These are phyloP conservation scores for Panulirus ornatus DNA, from an alignment of 1,140 invertebrate species.

Conservation along the genomic window DNA sequence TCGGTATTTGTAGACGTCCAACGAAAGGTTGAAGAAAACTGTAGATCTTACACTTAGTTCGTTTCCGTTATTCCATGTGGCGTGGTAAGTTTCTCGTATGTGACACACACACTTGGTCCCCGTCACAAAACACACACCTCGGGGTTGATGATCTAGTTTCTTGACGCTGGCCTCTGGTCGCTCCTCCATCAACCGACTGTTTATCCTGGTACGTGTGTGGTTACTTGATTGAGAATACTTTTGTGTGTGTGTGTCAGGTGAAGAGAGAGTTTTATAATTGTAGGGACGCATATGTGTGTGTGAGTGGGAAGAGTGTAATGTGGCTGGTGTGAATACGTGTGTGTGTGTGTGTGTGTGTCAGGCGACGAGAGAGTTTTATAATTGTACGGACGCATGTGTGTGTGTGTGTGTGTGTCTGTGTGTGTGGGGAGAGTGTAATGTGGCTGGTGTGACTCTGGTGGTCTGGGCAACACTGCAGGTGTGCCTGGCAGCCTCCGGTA, in stretches of 20 bases:
- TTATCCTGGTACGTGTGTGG: too few species aligned
- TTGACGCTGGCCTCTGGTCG: neutral
- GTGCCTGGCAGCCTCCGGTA: neutral
- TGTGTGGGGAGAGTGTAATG: neutral
- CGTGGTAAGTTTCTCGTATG: too few species aligned
- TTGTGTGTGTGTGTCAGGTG: too few species aligned
- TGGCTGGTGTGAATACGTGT: too few species aligned
- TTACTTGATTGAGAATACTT: too few species aligned
- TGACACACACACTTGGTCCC: too few species aligned
- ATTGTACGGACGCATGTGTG: too few species aligned
- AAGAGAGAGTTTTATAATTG: neutral
- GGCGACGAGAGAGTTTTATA: too few species aligned
- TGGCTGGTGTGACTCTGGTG: neutral
- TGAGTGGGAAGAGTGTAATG: neutral
- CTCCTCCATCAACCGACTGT: neutral
- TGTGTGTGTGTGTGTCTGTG: neutral
- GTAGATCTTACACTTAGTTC: too few species aligned
- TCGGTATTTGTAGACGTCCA: too few species aligned
- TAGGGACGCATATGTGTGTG: neutral
- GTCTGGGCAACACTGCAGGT: neutral
- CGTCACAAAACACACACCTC: neutral
- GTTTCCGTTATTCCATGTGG: too few species aligned
- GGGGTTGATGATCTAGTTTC: neutral
- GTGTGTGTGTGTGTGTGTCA: slow-evolving; percentile 7
- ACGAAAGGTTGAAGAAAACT: too few species aligned